Evolutionary conservation across 2,113 vertebrate species (phyloP), one percentile per base, ranked within the genome.

Genomic region (Antigone vipio): DNA sequence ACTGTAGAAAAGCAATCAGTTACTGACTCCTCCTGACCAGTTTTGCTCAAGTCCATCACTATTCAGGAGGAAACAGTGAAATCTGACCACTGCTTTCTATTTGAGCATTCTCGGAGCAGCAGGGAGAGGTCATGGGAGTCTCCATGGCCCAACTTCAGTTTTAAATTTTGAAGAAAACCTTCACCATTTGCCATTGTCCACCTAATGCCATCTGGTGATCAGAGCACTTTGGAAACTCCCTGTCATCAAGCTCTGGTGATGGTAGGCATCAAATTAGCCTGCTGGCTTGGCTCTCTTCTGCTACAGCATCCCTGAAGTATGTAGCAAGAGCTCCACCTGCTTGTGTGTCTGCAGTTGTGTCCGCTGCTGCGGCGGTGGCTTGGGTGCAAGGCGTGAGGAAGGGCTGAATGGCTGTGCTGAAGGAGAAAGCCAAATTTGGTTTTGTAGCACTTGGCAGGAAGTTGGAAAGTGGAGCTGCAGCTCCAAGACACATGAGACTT

Each of bases 311-410:
- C 10, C 29, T 78, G 29, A 55, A 30, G 38, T 17, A 11, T 2
- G 81, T 26, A 79, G 93, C 94, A 93, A 88, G 80, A 96, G 93
- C 89, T 96, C 94, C 93, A 93, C 73, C 69, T 91, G 72, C 42
- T 34, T 92, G 83, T 82, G 71, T 74, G 59, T 29, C 75, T 91
- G 89, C 66, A 30, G 74, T 23, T n/a, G 35, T 49, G 80, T 6
- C 69, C 2, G 26, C 58, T 83, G 77, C 88, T 75, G 40, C 0
- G 3, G 40, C 0, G 3, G 23, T 18, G 47, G 32, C 29, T 9
- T 38, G 79, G 30, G 9, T 59, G 76, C 34, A 23, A 11, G 9
- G 34, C 0, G 1, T 29, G 42, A 62, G 75, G 63, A 44, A 50
- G 50, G 71, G 42, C 72, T 88, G 32, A 40, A 18, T 1, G 5